These are phyloP conservation scores for Gisinianus flammeolus DNA, from an alignment of 2,888 invertebrate genomes.

Conservation along the genomic window DNA sequence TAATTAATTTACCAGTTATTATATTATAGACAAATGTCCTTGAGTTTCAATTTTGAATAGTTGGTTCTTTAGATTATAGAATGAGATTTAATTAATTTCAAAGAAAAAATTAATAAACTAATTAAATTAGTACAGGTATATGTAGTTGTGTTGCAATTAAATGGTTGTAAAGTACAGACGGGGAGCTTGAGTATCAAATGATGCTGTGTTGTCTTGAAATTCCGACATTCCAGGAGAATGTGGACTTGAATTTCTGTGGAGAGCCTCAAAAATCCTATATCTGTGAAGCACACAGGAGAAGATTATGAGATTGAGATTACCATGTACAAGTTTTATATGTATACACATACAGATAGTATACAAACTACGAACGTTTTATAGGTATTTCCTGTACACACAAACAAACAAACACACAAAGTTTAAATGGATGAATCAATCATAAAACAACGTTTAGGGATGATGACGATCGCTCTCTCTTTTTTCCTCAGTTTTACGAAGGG, in stretches of 20 bases:
- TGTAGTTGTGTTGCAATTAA: too few species aligned
- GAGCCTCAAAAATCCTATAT: background rate
- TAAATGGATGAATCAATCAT: conserved; percentile 5
- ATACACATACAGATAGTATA: too few species aligned
- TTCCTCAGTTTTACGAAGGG: too few species aligned
- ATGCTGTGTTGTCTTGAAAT: background rate
- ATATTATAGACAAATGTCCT: too few species aligned
- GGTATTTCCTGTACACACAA: background rate
- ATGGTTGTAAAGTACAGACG: background rate
- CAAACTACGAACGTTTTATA: background rate
- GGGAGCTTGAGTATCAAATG: background rate
- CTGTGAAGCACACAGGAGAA: background rate
- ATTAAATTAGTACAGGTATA: too few species aligned
- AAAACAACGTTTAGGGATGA: conserved; percentile 11
- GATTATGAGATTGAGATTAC: background rate
- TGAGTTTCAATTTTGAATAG: too few species aligned
- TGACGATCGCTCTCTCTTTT: background rate
- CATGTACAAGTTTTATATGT: too few species aligned
- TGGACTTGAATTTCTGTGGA: background rate
- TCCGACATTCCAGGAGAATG: background rate
- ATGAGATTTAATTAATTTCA: too few species aligned
- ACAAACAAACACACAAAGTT: too few species aligned
- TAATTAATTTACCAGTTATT: too few species aligned
- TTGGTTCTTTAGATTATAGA: too few species aligned
- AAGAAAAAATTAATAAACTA: too few species aligned